Evolutionary conservation across 30 jellyfish, hydroid and myxozoan species (phyloP), one percentile per base, ranked within the genome.

Genomic region (Hydra vulgaris): DNA sequence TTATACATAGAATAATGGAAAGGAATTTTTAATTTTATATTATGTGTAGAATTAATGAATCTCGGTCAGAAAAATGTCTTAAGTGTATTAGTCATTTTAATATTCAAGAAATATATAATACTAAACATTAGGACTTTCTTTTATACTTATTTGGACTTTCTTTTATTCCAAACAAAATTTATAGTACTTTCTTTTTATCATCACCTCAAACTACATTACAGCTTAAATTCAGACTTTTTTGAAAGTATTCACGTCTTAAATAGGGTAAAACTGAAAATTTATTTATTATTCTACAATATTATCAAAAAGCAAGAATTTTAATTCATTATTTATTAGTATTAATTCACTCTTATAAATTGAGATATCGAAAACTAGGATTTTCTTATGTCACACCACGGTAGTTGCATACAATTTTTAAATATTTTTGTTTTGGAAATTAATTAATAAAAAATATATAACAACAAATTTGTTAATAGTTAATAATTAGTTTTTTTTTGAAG

Each of bases 101-200:
- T 40, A 40, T 40, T 40, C 12, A 40, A 40, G 61, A 40, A 40
- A 40, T 40, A 40, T 40, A 40, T 40, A 40, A 40, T 89, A 67
- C 26, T 89, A 68, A 77, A 80, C 83, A 81, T 89, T 70, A 95
- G 95, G 56, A 92, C 84, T 73, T 26, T 85, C n/a, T 12, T 18
- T 22, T 23, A 23, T 27, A 21, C 81, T 21, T 22, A 73, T 73
- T 73, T 0, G 0, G 24, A 73, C 0, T 73, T 73, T 73, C 25
- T 73, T 26, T 40, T 40, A 40, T 40, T 40, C 61, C 61, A 40
- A 40, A 40, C 61, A 40, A 40, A 40, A 21, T 40, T n/a, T 73
- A n/a, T 73, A 22, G 54, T 73, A 0, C 61, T 23, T 73, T 22
- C 27, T 21, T 23, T 73, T 21, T 73, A 70, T 73, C 66, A 21